Base-by-base conservation (phyloP, 2,888 invertebrate species). In the Lottia gigantea region DNA sequence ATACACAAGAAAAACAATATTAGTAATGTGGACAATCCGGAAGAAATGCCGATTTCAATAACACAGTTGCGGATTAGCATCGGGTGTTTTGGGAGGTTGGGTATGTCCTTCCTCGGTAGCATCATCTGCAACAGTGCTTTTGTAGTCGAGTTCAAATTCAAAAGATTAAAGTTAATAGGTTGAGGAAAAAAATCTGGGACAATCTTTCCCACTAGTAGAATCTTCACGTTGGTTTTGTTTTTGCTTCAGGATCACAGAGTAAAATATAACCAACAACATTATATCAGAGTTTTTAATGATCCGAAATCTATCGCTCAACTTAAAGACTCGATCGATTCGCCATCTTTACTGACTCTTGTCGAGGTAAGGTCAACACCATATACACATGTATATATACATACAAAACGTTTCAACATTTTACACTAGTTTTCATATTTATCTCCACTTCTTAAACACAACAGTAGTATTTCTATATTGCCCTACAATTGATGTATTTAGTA, bases 181-280 rank as follows among this genome's bases (percentile, higher is more conserved):
- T 31, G 31, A 31, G 6, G 31, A 31, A n/a, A 0, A 31, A 64
- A 46, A 31, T 31, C 14, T 66, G 23, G 15, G 19, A 63, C 31
- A 26, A 19, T 70, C 19, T n/a, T n/a, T n/a, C n/a, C n/a, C n/a
- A n/a, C n/a, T n/a, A n/a, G n/a, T n/a, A n/a, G n/a, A n/a, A n/a
- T n/a, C n/a, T n/a, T n/a, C n/a, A n/a, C n/a, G n/a, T n/a, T n/a
- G n/a, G n/a, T n/a, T n/a, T n/a, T n/a, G 4, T 40, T 63, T 67
- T 55, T 64, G 26, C 84, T 70, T 70, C 92, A 94, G 88, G 95
- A 96, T 69, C 92, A 95, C 77, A 92, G 98, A 1, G 95, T 97
- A 0, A 94, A 95, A 85, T 98, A 97, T 89, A 97, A 97, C 88
- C 95, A 96, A 87, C 94, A 94, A 82, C 89, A 91, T 79, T 98